Percentiles rank a stretch among this genome's conserved stretches.
These are phyloP conservation scores for Megaceryle torquata DNA, from an alignment of 2,113 vertebrate species.

Conservation along the genomic window DNA sequence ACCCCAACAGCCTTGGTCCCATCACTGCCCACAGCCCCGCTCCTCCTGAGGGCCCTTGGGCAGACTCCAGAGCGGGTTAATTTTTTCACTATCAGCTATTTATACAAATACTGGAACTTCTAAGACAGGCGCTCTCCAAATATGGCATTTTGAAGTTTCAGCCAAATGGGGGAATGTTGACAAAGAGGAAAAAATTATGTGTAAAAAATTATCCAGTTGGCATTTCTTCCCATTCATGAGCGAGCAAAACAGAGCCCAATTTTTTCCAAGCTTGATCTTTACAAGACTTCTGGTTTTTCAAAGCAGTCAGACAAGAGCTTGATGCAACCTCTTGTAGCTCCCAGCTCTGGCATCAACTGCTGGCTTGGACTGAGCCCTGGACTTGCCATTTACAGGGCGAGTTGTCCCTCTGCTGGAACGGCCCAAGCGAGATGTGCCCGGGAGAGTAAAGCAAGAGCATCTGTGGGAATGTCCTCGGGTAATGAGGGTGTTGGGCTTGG, in stretches of 20 bases:
- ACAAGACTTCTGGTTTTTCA: not conserved
- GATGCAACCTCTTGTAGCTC: not conserved
- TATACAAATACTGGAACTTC: constrained; percentile 21
- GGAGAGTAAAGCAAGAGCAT: not conserved
- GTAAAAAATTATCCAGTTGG: constrained; percentile 5
- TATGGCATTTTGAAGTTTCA: not conserved
- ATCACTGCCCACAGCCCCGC: rapidly evolving
- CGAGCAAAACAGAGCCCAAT: not conserved
- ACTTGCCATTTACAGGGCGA: not conserved
- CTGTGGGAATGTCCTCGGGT: rapidly evolving
- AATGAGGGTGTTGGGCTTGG: rapidly evolving
- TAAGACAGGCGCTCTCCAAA: not conserved
- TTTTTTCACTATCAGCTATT: constrained; percentile 37
- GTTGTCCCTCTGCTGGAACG: rapidly evolving
- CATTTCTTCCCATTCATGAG: constrained; percentile 42
- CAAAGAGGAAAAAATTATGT: not conserved
- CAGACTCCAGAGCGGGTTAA: not conserved
- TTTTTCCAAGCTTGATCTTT: constrained; percentile 15
- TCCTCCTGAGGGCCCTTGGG: not conserved
- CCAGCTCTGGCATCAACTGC: not conserved
- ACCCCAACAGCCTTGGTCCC: not conserved
- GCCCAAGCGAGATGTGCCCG: not conserved
- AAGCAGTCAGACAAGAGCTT: not conserved
- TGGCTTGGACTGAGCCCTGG: not conserved
- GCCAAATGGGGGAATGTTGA: constrained; percentile 35